Evolutionary conservation across 1,140 invertebrate genomes (phyloP), one percentile per base, ranked within the genome.

Genomic region (Bombus superbus): DNA sequence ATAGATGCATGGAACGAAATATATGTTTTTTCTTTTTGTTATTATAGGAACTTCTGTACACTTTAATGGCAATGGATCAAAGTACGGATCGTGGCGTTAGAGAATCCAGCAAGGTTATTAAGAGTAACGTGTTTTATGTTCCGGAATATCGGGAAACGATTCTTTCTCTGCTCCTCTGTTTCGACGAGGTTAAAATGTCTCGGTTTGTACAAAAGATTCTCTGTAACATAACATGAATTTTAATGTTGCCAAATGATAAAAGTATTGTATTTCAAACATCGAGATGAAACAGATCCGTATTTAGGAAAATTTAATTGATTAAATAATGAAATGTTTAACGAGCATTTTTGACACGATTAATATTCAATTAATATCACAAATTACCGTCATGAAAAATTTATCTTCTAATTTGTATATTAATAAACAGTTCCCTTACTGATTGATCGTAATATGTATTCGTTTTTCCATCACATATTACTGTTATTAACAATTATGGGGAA

Each of bases 111-210:
- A 97, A 97, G 95, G 97, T 98, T 81, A 97, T 99, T 87, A 98
- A 99, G 95, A 97, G 97, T 93, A 98, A 98, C 95, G 97, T 99
- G 87, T 99, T 99, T 95, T 99, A 99, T 94, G 97, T 99, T 22
- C 96, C 98, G 83, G 99, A 99, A 94, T 99, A 99, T 95, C 96
- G 99, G 86, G 99, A 99, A 94, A 97, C 99, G 89, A 96, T 99
- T 92, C 94, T 99, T 47, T 96, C 96, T 66, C 96, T 98, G 78
- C 94, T 99, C 86, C 95, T 98, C 57, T 97, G 96, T 88, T 99
- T 97, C 95, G 97, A 99, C 94, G 97, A 98, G 92, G 95, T 96
- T 78, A 98, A 98, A 95, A 98, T 99, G 96, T 98, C 98, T 75
- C 97, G 96, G 97, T 98, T 94, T 94, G 95, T 95, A 83, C 75